Evolutionary conservation across 1,140 invertebrate species (phyloP), one percentile per base, ranked within the genome.

Genomic region (Protaetia brevitarsis): DNA sequence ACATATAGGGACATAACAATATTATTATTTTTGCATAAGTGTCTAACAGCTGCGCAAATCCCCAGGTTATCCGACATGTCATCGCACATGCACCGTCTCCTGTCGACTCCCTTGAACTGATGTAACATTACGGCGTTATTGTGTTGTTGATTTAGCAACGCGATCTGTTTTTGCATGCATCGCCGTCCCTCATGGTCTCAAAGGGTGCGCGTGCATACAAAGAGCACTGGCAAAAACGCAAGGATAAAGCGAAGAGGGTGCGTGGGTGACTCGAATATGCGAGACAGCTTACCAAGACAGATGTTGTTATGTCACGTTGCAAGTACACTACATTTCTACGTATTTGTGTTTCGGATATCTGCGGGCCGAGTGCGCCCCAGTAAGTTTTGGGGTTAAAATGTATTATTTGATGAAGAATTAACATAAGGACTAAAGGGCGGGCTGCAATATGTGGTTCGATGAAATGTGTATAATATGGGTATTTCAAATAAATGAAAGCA

Each of bases 291-390:
- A 6, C 8, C 21, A 51, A 23, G 26, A 51, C 41, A 51, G 41
- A 51, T 51, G 41, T 51, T 51, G 41, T 51, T 51, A 51, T 51
- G 41, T 51, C 41, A 51, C 19, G 41, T 51, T 51, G 41, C 41
- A 23, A 51, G 19, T 23, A 19, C 26, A 10, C 41, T 7, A 16
- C 7, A 23, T 51, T 23, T 51, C 19, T 51, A 23, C 26, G 21
- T 19, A 23, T 51, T 51, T 4, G 41, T 19, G 41, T 23, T 51
- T 26, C 41, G 26, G 19, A n/a, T n/a, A n/a, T n/a, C n/a, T n/a
- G n/a, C n/a, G n/a, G n/a, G n/a, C n/a, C n/a, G n/a, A n/a, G n/a
- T n/a, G n/a, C n/a, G n/a, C n/a, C n/a, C n/a, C 41, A 45, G 41
- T 51, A 51, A 51, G 41, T 51, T 51, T 23, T 26, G 13, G 41